phyloP scores from a whole-genome alignment of 1,140 invertebrate genomes.

The Drosophila setifemur region DNA sequence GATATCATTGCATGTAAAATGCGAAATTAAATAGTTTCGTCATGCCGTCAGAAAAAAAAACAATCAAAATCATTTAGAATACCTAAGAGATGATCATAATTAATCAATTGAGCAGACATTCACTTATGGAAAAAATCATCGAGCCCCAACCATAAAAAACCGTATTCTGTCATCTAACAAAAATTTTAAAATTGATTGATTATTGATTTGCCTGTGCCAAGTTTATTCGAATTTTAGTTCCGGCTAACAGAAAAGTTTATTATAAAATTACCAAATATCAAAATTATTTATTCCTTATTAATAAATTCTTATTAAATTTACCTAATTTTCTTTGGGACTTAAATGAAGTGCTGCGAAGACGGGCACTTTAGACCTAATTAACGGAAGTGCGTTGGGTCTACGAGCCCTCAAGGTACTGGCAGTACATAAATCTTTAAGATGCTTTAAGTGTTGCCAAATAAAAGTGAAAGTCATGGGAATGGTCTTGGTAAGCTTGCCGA shows the following conservation, averaged over 20 bases:
- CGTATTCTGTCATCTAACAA: constrained; percentile 9
- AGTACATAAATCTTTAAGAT: constrained; percentile 64
- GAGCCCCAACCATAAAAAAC: constrained; percentile 9
- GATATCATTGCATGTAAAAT: constrained; percentile 40
- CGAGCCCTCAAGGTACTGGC: constrained; percentile 7
- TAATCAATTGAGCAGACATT: constrained; percentile 3
- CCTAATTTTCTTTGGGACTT: neutral
- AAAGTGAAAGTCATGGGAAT: constrained; percentile 6
- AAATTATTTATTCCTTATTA: constrained; percentile 11
- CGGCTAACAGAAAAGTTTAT: neutral
- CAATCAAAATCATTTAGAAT: constrained; percentile 6
- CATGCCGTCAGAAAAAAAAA: constrained; percentile 21
- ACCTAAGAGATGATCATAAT: neutral
- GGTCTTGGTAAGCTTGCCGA: neutral
- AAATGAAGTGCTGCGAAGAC: constrained; percentile 45
- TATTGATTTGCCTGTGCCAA: neutral
- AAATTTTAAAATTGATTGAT: constrained; percentile 30
- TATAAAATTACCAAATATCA: constrained; percentile 29
- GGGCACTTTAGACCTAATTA: constrained; percentile 58
- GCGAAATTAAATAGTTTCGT: constrained; percentile 31
- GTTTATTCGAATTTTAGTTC: constrained; percentile 24
- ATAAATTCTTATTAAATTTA: constrained; percentile 30
- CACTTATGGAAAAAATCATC: neutral
- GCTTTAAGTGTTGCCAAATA: constrained; percentile 61
- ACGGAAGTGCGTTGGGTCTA: constrained; percentile 42